Conservation (phyloP, 2,888 invertebrate species). For the Caenorhabditis virilis region DNA sequence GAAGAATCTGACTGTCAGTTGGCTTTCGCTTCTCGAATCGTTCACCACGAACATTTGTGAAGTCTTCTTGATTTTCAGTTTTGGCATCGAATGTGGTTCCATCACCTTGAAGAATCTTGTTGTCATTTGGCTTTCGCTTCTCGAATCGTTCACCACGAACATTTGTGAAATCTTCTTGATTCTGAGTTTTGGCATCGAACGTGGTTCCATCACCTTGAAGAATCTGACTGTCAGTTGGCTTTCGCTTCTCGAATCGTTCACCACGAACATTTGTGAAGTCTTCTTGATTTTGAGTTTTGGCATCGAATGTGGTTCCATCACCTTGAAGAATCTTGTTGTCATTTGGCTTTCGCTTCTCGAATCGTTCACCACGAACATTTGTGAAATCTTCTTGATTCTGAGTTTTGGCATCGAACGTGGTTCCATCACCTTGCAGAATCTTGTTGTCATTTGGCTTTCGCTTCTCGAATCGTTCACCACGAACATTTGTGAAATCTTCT, state of each 20-base stretch:
- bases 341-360: background rate
- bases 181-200: slow-evolving; percentile 2
- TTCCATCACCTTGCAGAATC: background rate
- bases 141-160: slow-evolving; percentile 5
- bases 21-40: background rate
- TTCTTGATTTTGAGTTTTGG: slow-evolving; percentile 2
- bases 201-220: background rate
- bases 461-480: slow-evolving; percentile 1
- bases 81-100: background rate
- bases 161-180: slow-evolving; percentile 1
- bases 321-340: background rate
- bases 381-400: slow-evolving; percentile 4
- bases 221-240: background rate
- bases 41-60: background rate
- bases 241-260: background rate
- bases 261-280: background rate
- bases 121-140: background rate
- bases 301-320: slow-evolving; percentile 1
- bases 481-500: background rate
- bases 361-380: slow-evolving; percentile 1
- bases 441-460: background rate
- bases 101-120: background rate
- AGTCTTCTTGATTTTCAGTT: slow-evolving; percentile 3
- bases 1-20: background rate
- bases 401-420: background rate